Evolutionary conservation across 2,113 vertebrate genomes (phyloP).

Genomic region (Erinaceus europaeus): DNA sequence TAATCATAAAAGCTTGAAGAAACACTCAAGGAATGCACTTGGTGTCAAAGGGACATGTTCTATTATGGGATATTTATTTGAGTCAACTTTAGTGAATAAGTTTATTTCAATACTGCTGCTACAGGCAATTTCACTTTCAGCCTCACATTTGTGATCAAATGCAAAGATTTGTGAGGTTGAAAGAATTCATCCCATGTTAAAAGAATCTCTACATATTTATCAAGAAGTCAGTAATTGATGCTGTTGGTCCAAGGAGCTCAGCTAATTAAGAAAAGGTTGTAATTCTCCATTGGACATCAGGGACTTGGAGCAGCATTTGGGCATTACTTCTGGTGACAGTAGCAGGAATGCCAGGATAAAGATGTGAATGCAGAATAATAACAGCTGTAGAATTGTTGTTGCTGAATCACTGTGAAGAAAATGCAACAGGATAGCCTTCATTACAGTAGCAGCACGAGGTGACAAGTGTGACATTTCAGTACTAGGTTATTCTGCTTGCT

Average conservation of each 20-base stretch:
- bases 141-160: not conserved
- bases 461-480: not conserved
- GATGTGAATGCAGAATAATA: not conserved
- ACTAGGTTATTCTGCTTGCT: not conserved
- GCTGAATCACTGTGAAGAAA: not conserved
- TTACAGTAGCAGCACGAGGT: not conserved
- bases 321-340: not conserved
- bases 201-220: too few relatives aligned
- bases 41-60: not conserved
- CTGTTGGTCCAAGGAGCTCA: not conserved
- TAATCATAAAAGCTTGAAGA: not conserved
- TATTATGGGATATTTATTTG: not conserved
- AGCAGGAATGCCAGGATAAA: not conserved
- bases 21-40: not conserved
- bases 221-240: too few relatives aligned
- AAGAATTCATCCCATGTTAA: slow-evolving; percentile 37
- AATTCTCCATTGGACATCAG: not conserved
- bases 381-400: not conserved
- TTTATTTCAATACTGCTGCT: slow-evolving; percentile 10
- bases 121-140: not conserved
- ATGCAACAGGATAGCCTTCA: not conserved
- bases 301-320: not conserved
- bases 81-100: slow-evolving; percentile 12
- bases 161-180: not conserved
- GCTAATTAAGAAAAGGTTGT: not conserved